Base-by-base conservation (phyloP, 2,113 vertebrate genomes). In the Daubentonia madagascariensis region DNA sequence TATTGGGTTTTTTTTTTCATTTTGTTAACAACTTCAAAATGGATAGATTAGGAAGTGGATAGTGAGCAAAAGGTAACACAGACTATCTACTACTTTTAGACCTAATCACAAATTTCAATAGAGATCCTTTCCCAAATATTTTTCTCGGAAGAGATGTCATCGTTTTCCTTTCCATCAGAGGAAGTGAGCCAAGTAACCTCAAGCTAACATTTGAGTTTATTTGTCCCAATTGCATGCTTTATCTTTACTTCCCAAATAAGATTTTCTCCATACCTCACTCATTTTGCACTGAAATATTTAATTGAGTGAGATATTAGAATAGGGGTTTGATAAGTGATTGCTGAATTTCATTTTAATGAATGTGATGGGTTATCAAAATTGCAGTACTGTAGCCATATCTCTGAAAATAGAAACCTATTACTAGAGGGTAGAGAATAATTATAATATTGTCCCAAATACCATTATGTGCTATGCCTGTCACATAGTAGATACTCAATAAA, bases 401-500 rank as follows among this genome's bases (percentile, higher is more conserved):
- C 68, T 96, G 87, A 81, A 94, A 91, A 98, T 76, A 98, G 89
- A 96, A 96, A 92, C 50, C 12, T 83, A 89, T 97, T 98, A 85
- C 72, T 80, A 94, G 18, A 52, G 32, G 30, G 68, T 92, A 65
- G 32, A 90, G 84, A 87, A 96, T 93, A 92, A 87, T 89, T 92
- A 89, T 16, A 91, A 40, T 87, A 85, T 68, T 89, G 85, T 88
- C 45, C 70, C 93, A 90, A 95, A 72, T 89, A 93, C 75, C 52
- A 45, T 76, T 72, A 14, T 75, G 59, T 48, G 52, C 32, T 76
- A 52, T 79, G 54, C 23, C 35, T 95, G 45, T 90, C 80, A 92
- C 59, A 73, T 76, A 95, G 80, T 78, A 96, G 93, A 96, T 78
- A 72, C 67, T 98, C 96, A 97, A 70, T 96, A 98, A 98, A 93